Percentiles rank a stretch among this genome's conserved stretches.
Evolutionary conservation across 2,797 vertebrate species (phyloP).

Genomic region (Falco cherrug): DNA sequence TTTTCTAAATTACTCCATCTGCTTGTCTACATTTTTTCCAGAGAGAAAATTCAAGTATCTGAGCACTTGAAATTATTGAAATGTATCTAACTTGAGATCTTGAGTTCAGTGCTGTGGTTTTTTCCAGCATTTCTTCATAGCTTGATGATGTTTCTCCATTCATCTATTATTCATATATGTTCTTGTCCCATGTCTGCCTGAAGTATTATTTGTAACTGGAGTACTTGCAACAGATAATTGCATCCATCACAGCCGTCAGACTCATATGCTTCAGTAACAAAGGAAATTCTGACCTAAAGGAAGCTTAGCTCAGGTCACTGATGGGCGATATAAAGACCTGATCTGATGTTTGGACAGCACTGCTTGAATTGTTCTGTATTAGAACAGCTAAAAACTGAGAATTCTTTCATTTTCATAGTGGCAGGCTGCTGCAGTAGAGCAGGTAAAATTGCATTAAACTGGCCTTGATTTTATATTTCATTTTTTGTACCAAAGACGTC

Average conservation of each 20-base stretch:
- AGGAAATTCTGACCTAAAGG: neutral
- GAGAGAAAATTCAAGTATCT: neutral
- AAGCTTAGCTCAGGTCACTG: neutral
- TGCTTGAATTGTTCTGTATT: neutral
- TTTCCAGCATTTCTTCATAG: neutral
- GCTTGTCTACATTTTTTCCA: neutral
- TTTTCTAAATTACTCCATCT: neutral
- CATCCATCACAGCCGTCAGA: neutral
- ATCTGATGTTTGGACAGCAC: neutral
- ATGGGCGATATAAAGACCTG: neutral
- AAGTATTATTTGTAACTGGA: constrained; percentile 4
- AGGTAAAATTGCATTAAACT: neutral
- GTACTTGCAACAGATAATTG: neutral
- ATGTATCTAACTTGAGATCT: neutral
- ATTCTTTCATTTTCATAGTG: neutral
- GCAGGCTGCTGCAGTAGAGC: neutral
- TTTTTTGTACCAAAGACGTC: neutral
- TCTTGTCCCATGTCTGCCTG: neutral
- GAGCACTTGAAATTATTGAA: neutral
- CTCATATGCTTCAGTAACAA: neutral
- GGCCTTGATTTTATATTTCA: neutral
- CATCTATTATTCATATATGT: constrained; percentile 10
- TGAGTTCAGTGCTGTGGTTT: neutral
- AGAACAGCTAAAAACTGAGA: neutral
- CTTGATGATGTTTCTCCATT: neutral